These are phyloP conservation scores for Parnassius orleans DNA, from an alignment of 2,888 invertebrate genomes.

Conservation along the genomic window DNA sequence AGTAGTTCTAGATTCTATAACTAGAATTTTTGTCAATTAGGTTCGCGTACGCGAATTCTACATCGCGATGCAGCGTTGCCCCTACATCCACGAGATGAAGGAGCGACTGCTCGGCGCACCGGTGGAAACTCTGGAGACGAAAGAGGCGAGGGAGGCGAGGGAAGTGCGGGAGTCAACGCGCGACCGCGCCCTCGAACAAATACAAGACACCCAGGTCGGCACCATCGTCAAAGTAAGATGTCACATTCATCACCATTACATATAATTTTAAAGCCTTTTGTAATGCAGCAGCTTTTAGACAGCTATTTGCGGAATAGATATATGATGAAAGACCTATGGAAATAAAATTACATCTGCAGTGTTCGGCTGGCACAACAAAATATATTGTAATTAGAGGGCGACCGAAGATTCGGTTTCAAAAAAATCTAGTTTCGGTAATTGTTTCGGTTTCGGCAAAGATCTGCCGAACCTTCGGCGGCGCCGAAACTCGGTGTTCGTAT, in stretches of 20 bases:
- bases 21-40: slow-evolving; percentile 38
- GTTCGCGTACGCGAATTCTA: slow-evolving; percentile 78
- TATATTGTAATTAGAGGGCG: too few relatives aligned
- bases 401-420: too few relatives aligned
- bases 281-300: background rate
- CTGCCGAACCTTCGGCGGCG: too few relatives aligned
- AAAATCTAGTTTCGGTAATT: too few relatives aligned
- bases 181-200: slow-evolving; percentile 49
- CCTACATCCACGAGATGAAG: slow-evolving; percentile 96
- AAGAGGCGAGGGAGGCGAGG: slow-evolving; percentile 65
- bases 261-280: background rate
- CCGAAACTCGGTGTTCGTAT: too few relatives aligned
- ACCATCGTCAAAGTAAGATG: slow-evolving; percentile 92
- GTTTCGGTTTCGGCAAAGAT: too few relatives aligned
- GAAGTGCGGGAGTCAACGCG: slow-evolving; percentile 49
- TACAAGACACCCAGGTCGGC: slow-evolving; percentile 86
- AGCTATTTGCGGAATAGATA: too few relatives aligned
- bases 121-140: slow-evolving; percentile 79
- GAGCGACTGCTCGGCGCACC: slow-evolving; percentile 91
- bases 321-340: too few relatives aligned
- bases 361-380: too few relatives aligned
- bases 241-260: slow-evolving; percentile 33
- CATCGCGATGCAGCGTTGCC: slow-evolving; percentile 92
- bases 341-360: too few relatives aligned
- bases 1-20: background rate